Base-by-base conservation (phyloP, 2,888 invertebrate genomes). In the Sarcophaga caerulescens region DNA sequence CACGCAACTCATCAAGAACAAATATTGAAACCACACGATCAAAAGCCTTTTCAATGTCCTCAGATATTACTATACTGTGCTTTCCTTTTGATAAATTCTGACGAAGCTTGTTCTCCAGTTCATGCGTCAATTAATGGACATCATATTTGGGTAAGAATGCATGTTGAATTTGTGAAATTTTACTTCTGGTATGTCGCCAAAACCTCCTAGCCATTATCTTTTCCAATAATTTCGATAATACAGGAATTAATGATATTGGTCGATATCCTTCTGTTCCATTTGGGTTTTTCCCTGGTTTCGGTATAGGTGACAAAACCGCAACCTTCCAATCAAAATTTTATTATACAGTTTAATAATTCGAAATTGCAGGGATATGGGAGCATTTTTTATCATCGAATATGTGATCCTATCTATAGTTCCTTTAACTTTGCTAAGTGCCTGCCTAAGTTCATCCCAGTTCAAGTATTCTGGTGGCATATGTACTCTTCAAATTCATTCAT, bases 311-410 rank as follows among this genome's bases (percentile, higher is more conserved):
- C 4, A 84, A 52, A 2, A 76, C 12, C 0, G 63, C 44, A 8
- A 47, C 4, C 17, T 84, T 84, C 35, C 79, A 84, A 45, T 84
- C 84, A 85, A 3, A 25, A 84, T 81, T 8, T 44, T 69, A 11
- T 74, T 79, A 23, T 69, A 84, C 0, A 79, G 60, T 21, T 60
- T 45, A 52, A 73, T 44, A 17, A 84, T 21, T 45, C n/a, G 68
- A 25, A 25, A 25, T 25, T 25, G 25, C 25, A 25, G 25, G 25
- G 25, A 4, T 25, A 4, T 4, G 25, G 25, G 25, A 25, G 25
- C 4, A 25, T 25, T 25, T 25, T n/a, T 25, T 25, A 75, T 59
- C 79, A 79, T 79, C 4, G 52, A 44, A 63, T 78, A 83, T 4
- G 66, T 78, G 1, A 77, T 71, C 14, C n/a, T 57, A 45, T 78